A percentile compares a stretch with the other conserved stretches of the same genome.
phyloP scores from a whole-genome alignment of 2,888 invertebrate genomes.

The Acanthococcus lagerstroemiae region DNA sequence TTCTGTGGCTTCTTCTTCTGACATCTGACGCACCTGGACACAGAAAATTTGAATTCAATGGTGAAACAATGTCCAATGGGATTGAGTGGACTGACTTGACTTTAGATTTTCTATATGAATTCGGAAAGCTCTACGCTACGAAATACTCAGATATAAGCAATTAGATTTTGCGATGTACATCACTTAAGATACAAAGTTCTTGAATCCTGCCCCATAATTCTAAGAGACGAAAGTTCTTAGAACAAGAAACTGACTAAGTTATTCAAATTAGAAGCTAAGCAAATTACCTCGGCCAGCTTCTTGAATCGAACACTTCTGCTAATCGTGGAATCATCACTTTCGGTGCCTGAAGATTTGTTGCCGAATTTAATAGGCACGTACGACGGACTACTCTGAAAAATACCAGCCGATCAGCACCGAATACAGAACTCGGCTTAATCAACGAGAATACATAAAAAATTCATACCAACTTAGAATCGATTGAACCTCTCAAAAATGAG shows the following conservation, averaged over 20 bases:
- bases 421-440: not conserved
- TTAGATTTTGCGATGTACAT: no score
- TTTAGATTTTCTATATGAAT: constrained; percentile 2
- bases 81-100: not conserved
- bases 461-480: constrained; percentile 23
- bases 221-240: no score
- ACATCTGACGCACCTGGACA: constrained; percentile 68
- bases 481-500: constrained; percentile 7
- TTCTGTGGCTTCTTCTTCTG: constrained; percentile 81
- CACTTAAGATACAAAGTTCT: no score
- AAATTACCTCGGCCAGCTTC: constrained; percentile 66
- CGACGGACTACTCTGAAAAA: constrained; percentile 71
- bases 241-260: no score
- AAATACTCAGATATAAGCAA: no score
- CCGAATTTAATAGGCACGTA: constrained; percentile 79
- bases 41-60: not conserved
- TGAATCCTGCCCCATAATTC: no score
- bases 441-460: not conserved
- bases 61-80: not conserved
- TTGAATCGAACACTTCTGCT: constrained; percentile 76
- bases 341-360: constrained; percentile 59
- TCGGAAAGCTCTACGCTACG: no score
- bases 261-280: no score
- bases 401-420: not conserved
- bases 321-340: constrained; percentile 74